Conservation (phyloP, 2,113 vertebrate species). For the Alethe castanea region DNA sequence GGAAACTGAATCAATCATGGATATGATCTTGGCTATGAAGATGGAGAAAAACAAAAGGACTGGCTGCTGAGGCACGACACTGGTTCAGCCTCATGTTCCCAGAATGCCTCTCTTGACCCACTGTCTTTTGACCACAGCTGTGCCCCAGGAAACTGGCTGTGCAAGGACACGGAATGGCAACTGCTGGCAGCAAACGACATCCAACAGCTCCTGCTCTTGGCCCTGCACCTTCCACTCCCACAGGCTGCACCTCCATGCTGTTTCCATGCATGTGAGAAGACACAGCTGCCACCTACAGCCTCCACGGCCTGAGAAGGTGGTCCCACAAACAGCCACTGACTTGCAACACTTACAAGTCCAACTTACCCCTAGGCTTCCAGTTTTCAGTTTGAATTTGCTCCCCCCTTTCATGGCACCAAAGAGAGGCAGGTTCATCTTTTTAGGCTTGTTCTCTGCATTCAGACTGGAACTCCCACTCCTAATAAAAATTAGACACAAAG, state of each 20-base stretch:
- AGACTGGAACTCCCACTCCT: slow-evolving; percentile 61
- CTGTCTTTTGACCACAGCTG: neutral
- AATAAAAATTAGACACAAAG: slow-evolving; percentile 12
- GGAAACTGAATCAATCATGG: neutral
- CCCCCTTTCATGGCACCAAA: slow-evolving; percentile 99
- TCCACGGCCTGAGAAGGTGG: neutral
- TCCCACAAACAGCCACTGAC: neutral
- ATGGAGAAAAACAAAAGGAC: neutral
- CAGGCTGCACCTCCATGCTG: neutral
- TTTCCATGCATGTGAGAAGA: neutral
- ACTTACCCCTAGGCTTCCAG: slow-evolving; percentile 92
- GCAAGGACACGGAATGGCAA: neutral
- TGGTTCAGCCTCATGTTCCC: neutral
- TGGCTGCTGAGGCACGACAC: neutral
- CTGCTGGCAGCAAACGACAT: neutral
- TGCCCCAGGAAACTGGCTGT: neutral
- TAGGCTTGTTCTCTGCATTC: slow-evolving; percentile 76
- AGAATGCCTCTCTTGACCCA: neutral
- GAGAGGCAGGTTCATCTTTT: slow-evolving; percentile 84
- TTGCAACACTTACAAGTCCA: neutral
- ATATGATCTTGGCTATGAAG: neutral
- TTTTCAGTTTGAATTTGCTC: slow-evolving; percentile 94
- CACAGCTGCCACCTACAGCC: neutral
- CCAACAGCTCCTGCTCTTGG: neutral
- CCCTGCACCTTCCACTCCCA: neutral